phyloP scores from a whole-genome alignment of 1,140 invertebrate genomes.

The Drosophila santomea region DNA sequence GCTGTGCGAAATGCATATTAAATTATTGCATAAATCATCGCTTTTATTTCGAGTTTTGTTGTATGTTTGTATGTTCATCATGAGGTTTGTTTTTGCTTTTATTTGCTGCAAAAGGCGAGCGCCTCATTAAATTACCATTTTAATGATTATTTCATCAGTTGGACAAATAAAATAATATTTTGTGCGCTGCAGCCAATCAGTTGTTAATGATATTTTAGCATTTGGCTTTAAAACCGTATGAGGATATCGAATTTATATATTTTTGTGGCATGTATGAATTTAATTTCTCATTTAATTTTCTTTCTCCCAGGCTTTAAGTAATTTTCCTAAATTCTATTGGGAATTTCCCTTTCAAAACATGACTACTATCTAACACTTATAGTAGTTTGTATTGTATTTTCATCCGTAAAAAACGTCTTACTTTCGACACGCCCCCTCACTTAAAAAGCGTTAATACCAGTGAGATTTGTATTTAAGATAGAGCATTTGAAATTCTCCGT shows the following conservation, averaged over 20 bases:
- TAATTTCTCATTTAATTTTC: too few species aligned
- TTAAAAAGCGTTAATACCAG: not conserved
- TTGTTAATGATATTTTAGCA: not conserved
- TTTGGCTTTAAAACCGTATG: not conserved
- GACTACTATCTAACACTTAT: not conserved
- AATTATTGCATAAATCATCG: constrained; percentile 77
- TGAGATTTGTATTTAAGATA: not conserved
- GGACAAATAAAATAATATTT: constrained; percentile 27
- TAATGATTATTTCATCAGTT: constrained; percentile 59
- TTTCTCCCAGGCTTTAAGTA: not conserved
- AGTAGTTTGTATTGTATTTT: not conserved
- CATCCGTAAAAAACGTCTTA: not conserved
- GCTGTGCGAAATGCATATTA: constrained; percentile 72
- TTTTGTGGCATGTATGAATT: too few species aligned
- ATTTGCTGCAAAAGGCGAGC: constrained; percentile 19
- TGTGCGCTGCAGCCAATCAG: too few species aligned
- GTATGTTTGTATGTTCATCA: not conserved
- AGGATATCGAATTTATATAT: too few species aligned
- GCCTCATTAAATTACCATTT: constrained; percentile 64
- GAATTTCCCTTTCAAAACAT: too few species aligned
- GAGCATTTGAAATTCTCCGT: not conserved
- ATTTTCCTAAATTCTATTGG: too few species aligned
- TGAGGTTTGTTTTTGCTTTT: constrained; percentile 1
- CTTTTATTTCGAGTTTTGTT: constrained; percentile 54
- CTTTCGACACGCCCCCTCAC: not conserved